phyloP scores from a whole-genome alignment of 1,140 invertebrate genomes.

The Capitella teleta region DNA sequence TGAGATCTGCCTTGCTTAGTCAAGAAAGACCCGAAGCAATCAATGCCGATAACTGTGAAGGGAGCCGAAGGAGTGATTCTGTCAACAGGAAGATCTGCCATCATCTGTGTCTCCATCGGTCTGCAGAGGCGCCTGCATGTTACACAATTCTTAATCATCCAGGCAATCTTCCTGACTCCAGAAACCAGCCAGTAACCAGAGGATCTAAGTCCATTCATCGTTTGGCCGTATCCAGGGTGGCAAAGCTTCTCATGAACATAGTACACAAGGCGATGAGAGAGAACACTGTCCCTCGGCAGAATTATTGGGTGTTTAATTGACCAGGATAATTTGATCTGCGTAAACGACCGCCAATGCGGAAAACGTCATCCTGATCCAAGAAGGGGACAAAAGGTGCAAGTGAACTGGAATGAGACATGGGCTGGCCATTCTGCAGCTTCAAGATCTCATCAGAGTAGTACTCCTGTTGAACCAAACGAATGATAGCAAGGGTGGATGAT shows the following conservation, averaged over 20 bases:
- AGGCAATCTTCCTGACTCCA: slow-evolving; percentile 8
- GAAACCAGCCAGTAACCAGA: slow-evolving; percentile 18
- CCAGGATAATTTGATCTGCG: background rate
- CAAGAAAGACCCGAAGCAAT: slow-evolving; percentile 17
- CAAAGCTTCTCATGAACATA: slow-evolving; percentile 13
- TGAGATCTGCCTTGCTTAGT: slow-evolving; percentile 16
- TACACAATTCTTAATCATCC: slow-evolving; percentile 16
- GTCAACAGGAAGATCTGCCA: slow-evolving; percentile 18
- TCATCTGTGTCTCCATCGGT: slow-evolving; percentile 12
- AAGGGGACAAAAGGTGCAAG: slow-evolving; percentile 14
- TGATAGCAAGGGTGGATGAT: no score
- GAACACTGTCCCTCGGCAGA: slow-evolving; percentile 12
- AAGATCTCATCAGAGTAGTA: no score
- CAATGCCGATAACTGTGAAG: slow-evolving; percentile 16
- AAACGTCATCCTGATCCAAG: slow-evolving; percentile 13
- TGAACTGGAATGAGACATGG: no score
- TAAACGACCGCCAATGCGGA: slow-evolving; percentile 17
- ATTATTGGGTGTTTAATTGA: slow-evolving; percentile 16
- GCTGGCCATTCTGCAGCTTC: no score
- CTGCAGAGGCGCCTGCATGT: slow-evolving; percentile 12
- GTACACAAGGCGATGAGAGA: slow-evolving; percentile 10
- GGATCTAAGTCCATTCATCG: slow-evolving; percentile 10
- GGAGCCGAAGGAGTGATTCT: slow-evolving; percentile 13
- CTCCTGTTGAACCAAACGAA: no score
- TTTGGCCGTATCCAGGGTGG: slow-evolving; percentile 16